Conservation (phyloP, 2,113 vertebrate genomes). For the Bothrops jararaca region DNA sequence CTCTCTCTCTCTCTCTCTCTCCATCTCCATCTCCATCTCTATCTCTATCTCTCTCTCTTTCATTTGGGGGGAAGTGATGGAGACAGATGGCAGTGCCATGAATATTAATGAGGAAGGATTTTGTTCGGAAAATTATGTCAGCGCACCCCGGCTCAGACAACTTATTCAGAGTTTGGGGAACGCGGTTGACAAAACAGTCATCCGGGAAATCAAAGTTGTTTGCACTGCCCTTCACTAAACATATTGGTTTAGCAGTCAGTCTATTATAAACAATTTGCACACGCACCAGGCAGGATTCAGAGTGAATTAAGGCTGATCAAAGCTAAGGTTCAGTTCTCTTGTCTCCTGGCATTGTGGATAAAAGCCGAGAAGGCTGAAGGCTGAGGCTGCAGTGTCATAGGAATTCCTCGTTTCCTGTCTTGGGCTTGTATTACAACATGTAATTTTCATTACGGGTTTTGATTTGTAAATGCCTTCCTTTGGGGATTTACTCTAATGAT, state of each 20-base stretch:
- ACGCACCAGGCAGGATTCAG: constrained; percentile 41
- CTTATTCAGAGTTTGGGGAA: neutral
- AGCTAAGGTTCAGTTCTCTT: constrained; percentile 44
- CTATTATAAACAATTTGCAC: constrained; percentile 58
- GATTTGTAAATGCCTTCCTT: constrained; percentile 46
- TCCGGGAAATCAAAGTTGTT: constrained; percentile 34
- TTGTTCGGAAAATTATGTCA: neutral
- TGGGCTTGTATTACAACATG: constrained; percentile 53
- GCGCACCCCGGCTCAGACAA: neutral
- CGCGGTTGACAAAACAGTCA: constrained; percentile 31
- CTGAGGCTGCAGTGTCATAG: constrained; percentile 47
- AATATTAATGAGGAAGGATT: constrained; percentile 31
- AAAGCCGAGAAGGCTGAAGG: constrained; percentile 45
- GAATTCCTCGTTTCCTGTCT: constrained; percentile 36
- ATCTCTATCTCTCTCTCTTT: neutral
- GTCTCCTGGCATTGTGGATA: constrained; percentile 35
- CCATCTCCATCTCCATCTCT: neutral
- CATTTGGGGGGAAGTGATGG: constrained; percentile 40
- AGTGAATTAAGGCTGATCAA: constrained; percentile 60
- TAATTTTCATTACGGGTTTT: constrained; percentile 55
- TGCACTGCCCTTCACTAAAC: constrained; percentile 8
- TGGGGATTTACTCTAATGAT: constrained; percentile 44
- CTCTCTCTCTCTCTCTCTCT: neutral
- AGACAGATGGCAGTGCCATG: constrained; percentile 11
- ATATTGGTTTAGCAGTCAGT: constrained; percentile 42